Conservation (phyloP, 1,140 invertebrate genomes). For the Paralvinella palmiformis region DNA sequence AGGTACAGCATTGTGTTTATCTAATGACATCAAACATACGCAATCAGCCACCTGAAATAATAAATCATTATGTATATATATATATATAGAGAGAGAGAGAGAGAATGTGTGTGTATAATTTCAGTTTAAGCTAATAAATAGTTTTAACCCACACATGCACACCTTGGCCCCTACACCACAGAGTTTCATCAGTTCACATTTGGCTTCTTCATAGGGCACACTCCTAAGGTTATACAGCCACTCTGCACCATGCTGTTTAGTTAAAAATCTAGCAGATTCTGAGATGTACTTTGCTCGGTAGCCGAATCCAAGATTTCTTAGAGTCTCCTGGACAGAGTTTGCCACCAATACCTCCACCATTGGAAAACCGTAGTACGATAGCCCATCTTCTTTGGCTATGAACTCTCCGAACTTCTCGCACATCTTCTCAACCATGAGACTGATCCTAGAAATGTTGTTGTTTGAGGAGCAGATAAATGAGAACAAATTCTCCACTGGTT, state of each 20-base stretch:
- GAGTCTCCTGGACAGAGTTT: constrained; percentile 57
- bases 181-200: constrained; percentile 64
- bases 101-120: not conserved
- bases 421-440: constrained; percentile 82
- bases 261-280: constrained; percentile 64
- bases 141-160: constrained; percentile 17
- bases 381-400: constrained; percentile 63
- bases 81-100: too few relatives aligned
- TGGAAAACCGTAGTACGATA: constrained; percentile 75
- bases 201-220: constrained; percentile 66
- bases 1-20: constrained; percentile 80
- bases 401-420: constrained; percentile 73
- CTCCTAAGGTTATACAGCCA: constrained; percentile 68
- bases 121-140: not conserved
- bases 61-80: not conserved
- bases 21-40: constrained; percentile 93
- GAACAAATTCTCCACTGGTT: constrained; percentile 87
- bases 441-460: constrained; percentile 84
- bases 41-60: constrained; percentile 83
- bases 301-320: constrained; percentile 78
- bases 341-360: constrained; percentile 59
- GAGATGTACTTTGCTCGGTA: constrained; percentile 72
- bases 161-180: constrained; percentile 86
- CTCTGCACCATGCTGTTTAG: constrained; percentile 59
- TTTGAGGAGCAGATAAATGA: constrained; percentile 97